Evolutionary conservation across 2,797 vertebrate genomes (phyloP), one percentile per base, ranked within the genome.

Genomic region (Sebastes trivittatus): DNA sequence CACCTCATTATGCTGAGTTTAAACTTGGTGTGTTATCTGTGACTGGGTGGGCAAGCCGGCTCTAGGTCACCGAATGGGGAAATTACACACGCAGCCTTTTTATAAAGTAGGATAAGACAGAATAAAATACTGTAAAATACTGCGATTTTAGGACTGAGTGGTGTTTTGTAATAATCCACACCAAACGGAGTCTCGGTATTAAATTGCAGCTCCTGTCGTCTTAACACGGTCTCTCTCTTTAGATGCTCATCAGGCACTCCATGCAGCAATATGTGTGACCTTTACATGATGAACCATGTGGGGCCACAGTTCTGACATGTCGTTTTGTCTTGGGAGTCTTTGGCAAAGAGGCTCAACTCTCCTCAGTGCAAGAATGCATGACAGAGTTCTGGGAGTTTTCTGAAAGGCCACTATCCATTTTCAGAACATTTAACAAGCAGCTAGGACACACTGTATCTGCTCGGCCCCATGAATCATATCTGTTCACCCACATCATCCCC

Each of bases 381-480:
- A 91, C 93, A 86, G 91, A 87, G 84, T 86, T 84, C 80, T 67
- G 76, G 85, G 87, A 63, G 62, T 83, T 52, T 52, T 71, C 14
- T 30, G 78, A 95, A 95, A 95, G 93, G 92, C 93, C 92, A 92
- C 93, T 77, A 85, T 93, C 89, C 89, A 85, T 93, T 94, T 93
- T 89, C 88, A 82, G 84, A 91, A 89, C 88, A 91, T 92, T 92
- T 89, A 91, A 89, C 88, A 89, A 90, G 88, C 83, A 77, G 82
- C 85, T 72, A 73, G 83, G 78, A 87, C 72, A 67, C 65, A 64
- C 49, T 76, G 70, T 54, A 60, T 77, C 71, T 74, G 56, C 66
- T 81, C 7, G 60, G 86, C 60, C 72, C 60, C 73, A 81, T 85
- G 78, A 85, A 83, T 92, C 90, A 86, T 60, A 84, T 78, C 85